A percentile compares a stretch with the other conserved stretches of the same genome.
These are phyloP conservation scores for Morone saxatilis DNA, from an alignment of 2,113 vertebrate genomes.

Conservation along the genomic window DNA sequence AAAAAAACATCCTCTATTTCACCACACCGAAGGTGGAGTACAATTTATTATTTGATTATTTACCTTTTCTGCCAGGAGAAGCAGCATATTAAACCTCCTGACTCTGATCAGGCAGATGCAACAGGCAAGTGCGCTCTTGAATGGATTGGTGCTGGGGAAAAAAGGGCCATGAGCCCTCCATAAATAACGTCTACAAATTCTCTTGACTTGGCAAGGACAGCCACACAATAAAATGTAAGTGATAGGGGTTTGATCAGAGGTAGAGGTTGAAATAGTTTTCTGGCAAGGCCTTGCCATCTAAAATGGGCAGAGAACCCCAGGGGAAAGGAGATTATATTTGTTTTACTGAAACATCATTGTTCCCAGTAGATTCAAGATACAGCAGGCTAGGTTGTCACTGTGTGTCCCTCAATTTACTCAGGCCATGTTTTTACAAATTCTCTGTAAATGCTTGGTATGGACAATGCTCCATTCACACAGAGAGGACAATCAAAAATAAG, in stretches of 20 bases:
- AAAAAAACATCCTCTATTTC: slow-evolving; percentile 4
- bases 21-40: neutral
- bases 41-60: slow-evolving; percentile 48
- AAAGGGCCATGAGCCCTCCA: slow-evolving; percentile 15
- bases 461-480: neutral
- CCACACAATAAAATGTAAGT: slow-evolving; percentile 52
- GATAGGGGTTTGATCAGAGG: slow-evolving; percentile 60
- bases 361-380: neutral
- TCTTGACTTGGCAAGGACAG: slow-evolving; percentile 44
- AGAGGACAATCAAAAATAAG: neutral
- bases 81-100: slow-evolving; percentile 33
- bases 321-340: slow-evolving; percentile 8
- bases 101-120: slow-evolving; percentile 37
- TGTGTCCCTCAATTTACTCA: neutral
- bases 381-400: neutral
- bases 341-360: slow-evolving; percentile 34
- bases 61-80: slow-evolving; percentile 27
- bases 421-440: neutral
- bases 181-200: slow-evolving; percentile 54
- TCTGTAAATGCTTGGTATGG: neutral
- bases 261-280: slow-evolving; percentile 38
- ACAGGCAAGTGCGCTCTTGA: slow-evolving; percentile 38
- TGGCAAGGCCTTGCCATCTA: slow-evolving; percentile 21
- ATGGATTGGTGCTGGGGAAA: slow-evolving; percentile 22
- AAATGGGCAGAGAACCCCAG: slow-evolving; percentile 27